phyloP scores from a whole-genome alignment of 2,113 vertebrate genomes.

The Etheostoma cragini region DNA sequence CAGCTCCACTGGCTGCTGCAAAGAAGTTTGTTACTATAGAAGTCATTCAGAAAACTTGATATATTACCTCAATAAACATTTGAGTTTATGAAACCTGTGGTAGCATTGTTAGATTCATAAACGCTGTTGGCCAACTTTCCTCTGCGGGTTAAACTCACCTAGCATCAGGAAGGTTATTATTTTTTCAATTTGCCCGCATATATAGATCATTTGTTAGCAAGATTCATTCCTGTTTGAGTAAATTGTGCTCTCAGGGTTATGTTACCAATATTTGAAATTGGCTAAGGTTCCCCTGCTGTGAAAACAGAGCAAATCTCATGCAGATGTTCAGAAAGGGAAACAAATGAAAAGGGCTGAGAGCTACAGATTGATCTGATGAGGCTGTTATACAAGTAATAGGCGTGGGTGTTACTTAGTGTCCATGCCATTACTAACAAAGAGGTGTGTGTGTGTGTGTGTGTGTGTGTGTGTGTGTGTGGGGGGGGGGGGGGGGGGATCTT shows the following conservation, averaged over 20 bases:
- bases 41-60: no score
- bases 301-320: neutral
- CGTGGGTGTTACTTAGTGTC: neutral
- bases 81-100: neutral
- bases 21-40: no score
- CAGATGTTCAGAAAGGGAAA: neutral
- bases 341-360: slow-evolving; percentile 21
- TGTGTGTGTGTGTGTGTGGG: no score
- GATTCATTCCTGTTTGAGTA: slow-evolving; percentile 2
- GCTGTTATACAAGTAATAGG: slow-evolving; percentile 37
- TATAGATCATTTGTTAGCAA: slow-evolving; percentile 4
- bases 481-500: no score
- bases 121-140: neutral
- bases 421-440: neutral
- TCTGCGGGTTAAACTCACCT: neutral
- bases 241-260: slow-evolving; percentile 11
- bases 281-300: neutral
- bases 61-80: no score
- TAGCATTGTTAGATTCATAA: neutral
- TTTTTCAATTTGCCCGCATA: slow-evolving; percentile 10
- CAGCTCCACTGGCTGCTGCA: no score
- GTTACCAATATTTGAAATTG: slow-evolving; percentile 35
- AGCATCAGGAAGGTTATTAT: slow-evolving; percentile 1
- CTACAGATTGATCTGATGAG: slow-evolving; percentile 1
- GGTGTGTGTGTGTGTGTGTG: neutral